Evolutionary conservation across 2,888 invertebrate species (phyloP).

Genomic region (Cerastis leucographa): DNA sequence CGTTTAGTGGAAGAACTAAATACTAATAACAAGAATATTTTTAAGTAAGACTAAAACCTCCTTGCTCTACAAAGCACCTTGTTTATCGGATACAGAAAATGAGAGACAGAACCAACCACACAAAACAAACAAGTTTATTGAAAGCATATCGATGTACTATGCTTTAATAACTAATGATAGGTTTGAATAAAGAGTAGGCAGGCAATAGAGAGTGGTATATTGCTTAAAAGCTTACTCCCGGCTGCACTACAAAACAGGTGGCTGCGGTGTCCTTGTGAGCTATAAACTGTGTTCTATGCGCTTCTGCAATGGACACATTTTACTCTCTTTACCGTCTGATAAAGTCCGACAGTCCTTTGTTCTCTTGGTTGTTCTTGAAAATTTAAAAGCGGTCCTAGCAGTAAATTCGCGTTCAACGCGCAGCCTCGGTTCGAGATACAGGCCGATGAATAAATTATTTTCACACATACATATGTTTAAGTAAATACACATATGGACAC

Average conservation of each 20-base stretch:
- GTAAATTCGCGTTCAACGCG: conserved; percentile 81
- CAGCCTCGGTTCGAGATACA: conserved; percentile 74
- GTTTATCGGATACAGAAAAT: conserved; percentile 3
- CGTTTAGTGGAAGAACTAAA: background rate
- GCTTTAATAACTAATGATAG: conserved; percentile 51
- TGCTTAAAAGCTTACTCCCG: conserved; percentile 62
- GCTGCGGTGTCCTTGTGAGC: conserved; percentile 75
- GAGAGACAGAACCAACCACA: background rate
- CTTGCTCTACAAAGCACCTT: background rate
- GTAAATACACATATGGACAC: conserved; percentile 49
- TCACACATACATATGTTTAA: conserved; percentile 54
- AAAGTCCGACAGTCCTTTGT: conserved; percentile 84
- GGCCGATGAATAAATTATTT: conserved; percentile 83
- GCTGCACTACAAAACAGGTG: conserved; percentile 73
- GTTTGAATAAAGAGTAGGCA: conserved; percentile 49
- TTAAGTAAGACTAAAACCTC: conserved; percentile 5
- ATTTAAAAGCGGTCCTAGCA: conserved; percentile 85
- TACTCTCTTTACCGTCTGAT: conserved; percentile 86
- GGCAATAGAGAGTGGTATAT: conserved; percentile 50
- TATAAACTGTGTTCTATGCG: conserved; percentile 78
- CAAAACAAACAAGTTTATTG: conserved; percentile 45
- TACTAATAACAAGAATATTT: background rate
- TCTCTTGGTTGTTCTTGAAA: conserved; percentile 82
- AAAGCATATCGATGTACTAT: conserved; percentile 25
- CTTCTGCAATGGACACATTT: conserved; percentile 85